A percentile compares a stretch with the other conserved stretches of the same genome.
phyloP scores from a whole-genome alignment of 2,888 invertebrate genomes.

The Lacanobia wlatinum region DNA sequence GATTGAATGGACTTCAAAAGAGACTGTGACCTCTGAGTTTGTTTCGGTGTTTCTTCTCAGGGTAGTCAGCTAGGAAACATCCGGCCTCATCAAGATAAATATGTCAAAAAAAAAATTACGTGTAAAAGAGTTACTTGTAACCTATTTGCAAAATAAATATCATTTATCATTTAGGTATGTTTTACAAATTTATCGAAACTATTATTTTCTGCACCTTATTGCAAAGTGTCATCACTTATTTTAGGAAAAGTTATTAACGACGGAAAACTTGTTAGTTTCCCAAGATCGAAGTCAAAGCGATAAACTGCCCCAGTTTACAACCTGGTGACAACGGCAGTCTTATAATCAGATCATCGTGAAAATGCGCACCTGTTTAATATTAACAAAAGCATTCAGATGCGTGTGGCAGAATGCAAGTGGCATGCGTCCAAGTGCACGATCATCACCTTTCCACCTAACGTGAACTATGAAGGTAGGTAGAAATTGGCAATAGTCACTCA shows the following conservation, averaged over 20 bases:
- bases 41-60: too few species aligned
- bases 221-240: background rate
- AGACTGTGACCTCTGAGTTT: too few species aligned
- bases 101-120: too few species aligned
- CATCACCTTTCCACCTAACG: constrained; percentile 30
- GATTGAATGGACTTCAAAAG: too few species aligned
- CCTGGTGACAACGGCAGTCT: constrained; percentile 2
- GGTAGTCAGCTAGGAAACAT: too few species aligned
- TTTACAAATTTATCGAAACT: background rate
- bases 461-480: constrained; percentile 14
- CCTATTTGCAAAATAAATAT: too few species aligned
- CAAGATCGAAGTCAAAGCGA: constrained; percentile 8
- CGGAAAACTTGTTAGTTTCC: background rate
- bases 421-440: constrained; percentile 29
- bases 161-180: too few species aligned
- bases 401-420: constrained; percentile 34
- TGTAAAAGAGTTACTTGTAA: too few species aligned
- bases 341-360: constrained; percentile 24
- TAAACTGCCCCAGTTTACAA: constrained; percentile 13
- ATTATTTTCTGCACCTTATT: background rate
- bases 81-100: too few species aligned
- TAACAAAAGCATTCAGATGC: constrained; percentile 47
- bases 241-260: background rate
- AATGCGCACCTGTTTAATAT: constrained; percentile 28
- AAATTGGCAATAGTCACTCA: constrained; percentile 52